Conservation (phyloP, 2,113 vertebrate species). For the Ptychochromis oligacanthus region DNA sequence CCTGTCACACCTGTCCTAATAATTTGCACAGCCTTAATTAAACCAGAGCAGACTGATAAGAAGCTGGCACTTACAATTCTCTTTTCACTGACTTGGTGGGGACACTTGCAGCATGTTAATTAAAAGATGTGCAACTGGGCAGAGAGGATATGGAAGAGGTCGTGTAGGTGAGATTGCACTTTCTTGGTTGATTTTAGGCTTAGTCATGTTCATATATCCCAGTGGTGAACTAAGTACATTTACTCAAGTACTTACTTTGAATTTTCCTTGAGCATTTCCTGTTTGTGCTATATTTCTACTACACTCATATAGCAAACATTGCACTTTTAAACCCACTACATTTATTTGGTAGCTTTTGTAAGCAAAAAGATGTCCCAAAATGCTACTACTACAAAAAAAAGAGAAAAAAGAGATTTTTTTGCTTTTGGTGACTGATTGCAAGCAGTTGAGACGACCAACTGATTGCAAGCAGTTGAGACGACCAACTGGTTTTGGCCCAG, state of each 20-base stretch:
- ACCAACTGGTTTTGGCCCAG: too few species aligned
- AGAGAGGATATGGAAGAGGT: constrained; percentile 25
- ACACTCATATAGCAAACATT: background rate
- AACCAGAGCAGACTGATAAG: background rate
- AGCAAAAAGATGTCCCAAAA: too few species aligned
- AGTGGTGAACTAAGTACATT: background rate
- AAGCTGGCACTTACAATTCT: background rate
- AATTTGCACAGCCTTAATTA: constrained; percentile 40
- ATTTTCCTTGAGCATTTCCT: background rate
- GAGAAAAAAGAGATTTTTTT: too few species aligned
- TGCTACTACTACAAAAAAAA: too few species aligned
- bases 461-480: too few species aligned
- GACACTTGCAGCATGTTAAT: constrained; percentile 34
- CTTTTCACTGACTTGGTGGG: constrained; percentile 12
- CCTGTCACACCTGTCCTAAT: constrained; percentile 28
- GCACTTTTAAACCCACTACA: background rate
- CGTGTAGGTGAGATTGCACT: background rate
- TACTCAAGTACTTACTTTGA: background rate
- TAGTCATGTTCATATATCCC: background rate
- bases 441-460: background rate
- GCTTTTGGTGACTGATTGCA: background rate
- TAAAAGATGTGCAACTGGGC: constrained; percentile 25
- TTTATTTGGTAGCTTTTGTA: background rate
- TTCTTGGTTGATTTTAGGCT: constrained; percentile 1
- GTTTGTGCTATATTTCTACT: background rate